Base-by-base conservation (phyloP, 2,797 vertebrate genomes). In the Lepus townsendii region DNA sequence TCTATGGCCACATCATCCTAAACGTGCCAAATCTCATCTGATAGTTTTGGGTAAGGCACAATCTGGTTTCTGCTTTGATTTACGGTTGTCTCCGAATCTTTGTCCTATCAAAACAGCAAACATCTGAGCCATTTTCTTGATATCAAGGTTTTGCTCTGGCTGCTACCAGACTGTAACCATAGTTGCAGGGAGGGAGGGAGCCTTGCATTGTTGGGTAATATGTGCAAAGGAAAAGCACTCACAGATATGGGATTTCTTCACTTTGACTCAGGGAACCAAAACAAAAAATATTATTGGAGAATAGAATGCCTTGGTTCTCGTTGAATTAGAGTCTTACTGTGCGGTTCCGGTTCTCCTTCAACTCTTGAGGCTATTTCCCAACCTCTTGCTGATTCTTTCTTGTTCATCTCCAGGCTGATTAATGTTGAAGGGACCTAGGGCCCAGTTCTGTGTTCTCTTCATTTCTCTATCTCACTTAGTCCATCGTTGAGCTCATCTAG, bases 111-210 rank as follows among this genome's bases (percentile, higher is more conserved):
- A 60, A 94, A 65, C 84, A 68, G 65, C 50, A 86, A 32, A 63
- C 27, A 47, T 20, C 62, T 91, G 66, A 93, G 47, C 73, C 71
- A 47, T 84, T 76, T 77, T 82, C 54, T 42, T 90, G 91, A 57
- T 19, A n/a, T 69, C 54, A 93, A 7, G 52, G 38, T 62, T 91
- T 54, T 24, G 24, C n/a, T 69, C 50, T 90, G 77, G 66, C 93
- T 92, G 68, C 50, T 76, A 26, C 7, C 27, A 83, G 60, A 50
- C 32, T 19, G 57, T 26, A 16, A 65, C 54, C n/a, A 10, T 0
- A 47, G 42, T 47, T 47, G 7, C 54, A 57, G 54, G 54, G 54
- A 20, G 30, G 88, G 35, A 91, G 24, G 2, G n/a, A 57, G 54
- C 19, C n/a, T 91, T 75, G 89, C 32, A 76, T 76, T 66, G 20